Conservation (phyloP, 2,888 invertebrate genomes). For the Thera obeliscata region DNA sequence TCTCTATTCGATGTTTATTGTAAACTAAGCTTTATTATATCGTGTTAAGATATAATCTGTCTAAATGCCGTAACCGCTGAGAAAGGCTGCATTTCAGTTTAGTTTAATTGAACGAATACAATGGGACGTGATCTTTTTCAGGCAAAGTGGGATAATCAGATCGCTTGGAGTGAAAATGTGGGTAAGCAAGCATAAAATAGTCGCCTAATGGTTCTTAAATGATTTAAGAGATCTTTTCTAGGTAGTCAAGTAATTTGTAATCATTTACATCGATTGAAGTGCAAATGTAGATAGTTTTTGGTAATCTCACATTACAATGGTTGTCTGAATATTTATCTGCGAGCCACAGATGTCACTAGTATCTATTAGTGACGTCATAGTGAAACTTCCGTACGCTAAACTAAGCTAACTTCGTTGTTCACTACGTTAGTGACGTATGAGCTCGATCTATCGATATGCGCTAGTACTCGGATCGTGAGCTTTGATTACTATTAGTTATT, state of each 20-base stretch:
- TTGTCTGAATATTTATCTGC: too few species aligned
- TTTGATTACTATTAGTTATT: constrained; percentile 59
- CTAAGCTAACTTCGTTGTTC: not conserved
- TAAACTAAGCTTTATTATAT: constrained; percentile 7
- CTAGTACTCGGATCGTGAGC: constrained; percentile 49
- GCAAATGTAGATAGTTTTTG: too few species aligned
- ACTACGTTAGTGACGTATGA: constrained; percentile 59
- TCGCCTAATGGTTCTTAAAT: too few species aligned
- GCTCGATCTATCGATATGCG: constrained; percentile 65
- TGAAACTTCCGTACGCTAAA: not conserved
- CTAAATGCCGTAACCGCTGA: not conserved
- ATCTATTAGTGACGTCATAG: constrained; percentile 6
- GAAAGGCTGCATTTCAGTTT: not conserved
- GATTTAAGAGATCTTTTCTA: too few species aligned
- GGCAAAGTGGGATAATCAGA: too few species aligned
- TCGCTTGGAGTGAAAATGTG: too few species aligned
- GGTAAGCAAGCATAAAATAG: too few species aligned
- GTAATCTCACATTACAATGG: too few species aligned
- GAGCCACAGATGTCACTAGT: not conserved
- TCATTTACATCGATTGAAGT: too few species aligned
- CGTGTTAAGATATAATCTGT: constrained; percentile 1
- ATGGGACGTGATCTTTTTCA: not conserved
- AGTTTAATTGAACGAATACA: not conserved
- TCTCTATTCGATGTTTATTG: constrained; percentile 4
- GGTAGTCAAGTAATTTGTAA: too few species aligned